These are phyloP conservation scores for Bombyx huttoni DNA, from an alignment of 2,888 invertebrate species.

Conservation along the genomic window DNA sequence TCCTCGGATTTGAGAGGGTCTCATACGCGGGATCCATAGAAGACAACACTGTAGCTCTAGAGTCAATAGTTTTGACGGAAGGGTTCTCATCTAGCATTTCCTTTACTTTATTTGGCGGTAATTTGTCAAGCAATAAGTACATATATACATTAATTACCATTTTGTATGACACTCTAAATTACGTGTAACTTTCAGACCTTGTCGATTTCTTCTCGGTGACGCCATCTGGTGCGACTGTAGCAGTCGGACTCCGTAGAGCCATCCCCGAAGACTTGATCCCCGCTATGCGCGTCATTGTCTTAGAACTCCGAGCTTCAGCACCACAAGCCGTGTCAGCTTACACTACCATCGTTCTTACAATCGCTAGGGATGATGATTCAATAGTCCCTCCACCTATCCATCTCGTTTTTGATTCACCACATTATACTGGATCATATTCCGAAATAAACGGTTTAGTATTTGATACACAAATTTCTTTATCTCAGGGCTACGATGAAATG, in stretches of 20 bases:
- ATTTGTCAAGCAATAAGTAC: too few relatives aligned
- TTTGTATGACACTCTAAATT: neutral
- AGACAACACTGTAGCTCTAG: conserved; percentile 8
- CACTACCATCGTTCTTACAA: conserved; percentile 6
- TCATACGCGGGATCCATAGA: conserved; percentile 17
- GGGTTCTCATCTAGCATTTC: conserved; percentile 15
- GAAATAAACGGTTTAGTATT: conserved; percentile 7
- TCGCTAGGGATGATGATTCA: neutral
- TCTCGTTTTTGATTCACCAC: conserved; percentile 12
- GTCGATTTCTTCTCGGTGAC: conserved; percentile 7
- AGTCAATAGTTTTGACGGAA: conserved; percentile 16
- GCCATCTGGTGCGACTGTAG: conserved; percentile 7
- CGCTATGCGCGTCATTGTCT: conserved; percentile 5
- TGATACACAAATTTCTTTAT: conserved; percentile 8
- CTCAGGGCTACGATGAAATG: conserved; percentile 13
- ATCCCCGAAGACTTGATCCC: conserved; percentile 13
- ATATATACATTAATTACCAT: too few relatives aligned
- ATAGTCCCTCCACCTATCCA: conserved; percentile 3
- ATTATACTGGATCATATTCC: conserved; percentile 15
- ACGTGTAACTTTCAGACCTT: conserved; percentile 7
- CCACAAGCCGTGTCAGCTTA: conserved; percentile 4
- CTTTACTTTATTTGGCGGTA: conserved; percentile 9
- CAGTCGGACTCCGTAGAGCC: conserved; percentile 3
- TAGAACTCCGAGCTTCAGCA: conserved; percentile 8
- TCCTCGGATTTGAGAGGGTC: conserved; percentile 11